Evolutionary conservation across 2,888 invertebrate species (phyloP).

Genomic region (Trissolcus brochymenae): DNA sequence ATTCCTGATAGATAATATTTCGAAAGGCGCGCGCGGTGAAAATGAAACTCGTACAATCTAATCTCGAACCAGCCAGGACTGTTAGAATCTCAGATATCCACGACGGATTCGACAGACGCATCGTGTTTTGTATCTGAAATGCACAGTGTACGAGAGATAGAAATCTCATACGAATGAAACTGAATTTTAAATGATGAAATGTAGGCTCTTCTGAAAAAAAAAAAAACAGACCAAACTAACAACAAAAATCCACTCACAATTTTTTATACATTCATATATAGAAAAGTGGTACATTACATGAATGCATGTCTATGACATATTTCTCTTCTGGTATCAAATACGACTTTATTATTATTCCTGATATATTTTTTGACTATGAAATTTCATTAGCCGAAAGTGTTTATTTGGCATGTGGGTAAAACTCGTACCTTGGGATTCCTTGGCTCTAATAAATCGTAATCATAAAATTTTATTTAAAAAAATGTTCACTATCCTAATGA

Average conservation of each 20-base stretch:
- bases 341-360: no score
- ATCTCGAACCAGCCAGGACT: constrained; percentile 22
- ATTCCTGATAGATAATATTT: constrained; percentile 17
- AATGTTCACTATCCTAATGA: no score
- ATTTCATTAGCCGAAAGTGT: no score
- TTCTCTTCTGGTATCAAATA: background rate
- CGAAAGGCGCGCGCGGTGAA: constrained; percentile 32
- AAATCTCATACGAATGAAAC: constrained; percentile 44
- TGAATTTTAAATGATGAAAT: constrained; percentile 49
- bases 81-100: constrained; percentile 36
- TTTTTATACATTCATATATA: background rate
- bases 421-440: no score
- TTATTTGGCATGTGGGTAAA: no score
- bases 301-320: constrained; percentile 29
- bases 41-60: constrained; percentile 37
- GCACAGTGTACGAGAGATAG: constrained; percentile 37
- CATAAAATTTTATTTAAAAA: no score
- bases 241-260: constrained; percentile 52
- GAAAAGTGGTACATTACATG: constrained; percentile 45
- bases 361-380: no score
- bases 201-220: constrained; percentile 46
- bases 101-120: constrained; percentile 39
- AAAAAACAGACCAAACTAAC: background rate
- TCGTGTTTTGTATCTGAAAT: constrained; percentile 47
- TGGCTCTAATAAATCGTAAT: no score